phyloP scores from a whole-genome alignment of 2,797 vertebrate species.

The Hipposideros larvatus region DNA sequence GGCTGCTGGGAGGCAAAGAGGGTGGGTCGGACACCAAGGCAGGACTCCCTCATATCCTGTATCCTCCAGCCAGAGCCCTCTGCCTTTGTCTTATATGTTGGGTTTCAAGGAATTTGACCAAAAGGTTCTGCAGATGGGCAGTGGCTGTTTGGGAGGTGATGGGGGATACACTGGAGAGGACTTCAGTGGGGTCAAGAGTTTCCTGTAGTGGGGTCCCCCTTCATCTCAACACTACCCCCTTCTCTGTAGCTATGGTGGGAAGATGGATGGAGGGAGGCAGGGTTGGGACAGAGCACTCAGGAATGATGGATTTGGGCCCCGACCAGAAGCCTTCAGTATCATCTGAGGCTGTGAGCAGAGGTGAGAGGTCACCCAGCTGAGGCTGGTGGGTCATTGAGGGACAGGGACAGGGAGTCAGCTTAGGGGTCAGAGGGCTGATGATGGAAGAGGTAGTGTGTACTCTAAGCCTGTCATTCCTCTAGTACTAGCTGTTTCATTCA shows the following conservation, averaged over 20 bases:
- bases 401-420: not conserved
- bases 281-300: not conserved
- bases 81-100: not conserved
- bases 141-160: not conserved
- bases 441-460: not conserved
- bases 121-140: not conserved
- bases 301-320: constrained; percentile 30
- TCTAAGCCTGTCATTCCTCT: not conserved
- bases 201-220: not conserved
- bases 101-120: not conserved
- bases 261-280: not conserved
- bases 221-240: not conserved
- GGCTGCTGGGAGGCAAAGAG: not conserved
- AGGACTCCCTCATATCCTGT: no score
- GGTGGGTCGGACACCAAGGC: not conserved
- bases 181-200: not conserved
- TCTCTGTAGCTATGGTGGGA: not conserved
- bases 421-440: not conserved
- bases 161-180: not conserved
- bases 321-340: not conserved
- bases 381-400: not conserved
- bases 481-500: no score
- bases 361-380: not conserved
- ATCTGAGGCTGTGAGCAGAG: not conserved
- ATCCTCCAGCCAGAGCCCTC: not conserved